Evolutionary conservation across 2,113 vertebrate species (phyloP).

Genomic region (Notothenia coriiceps): DNA sequence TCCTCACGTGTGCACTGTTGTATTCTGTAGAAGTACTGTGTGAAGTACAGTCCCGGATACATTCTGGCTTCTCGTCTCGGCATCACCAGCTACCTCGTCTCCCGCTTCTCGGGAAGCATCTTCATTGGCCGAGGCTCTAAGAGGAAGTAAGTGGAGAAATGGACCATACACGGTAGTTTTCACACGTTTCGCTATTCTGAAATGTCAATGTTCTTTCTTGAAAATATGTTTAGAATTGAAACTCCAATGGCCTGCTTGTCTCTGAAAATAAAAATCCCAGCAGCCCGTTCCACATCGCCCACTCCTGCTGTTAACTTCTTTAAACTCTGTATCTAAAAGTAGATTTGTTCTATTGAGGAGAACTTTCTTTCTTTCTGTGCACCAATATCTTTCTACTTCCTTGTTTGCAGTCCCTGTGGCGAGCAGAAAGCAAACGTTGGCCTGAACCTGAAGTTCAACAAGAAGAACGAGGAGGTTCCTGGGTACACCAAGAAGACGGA

Average conservation of each 20-base stretch:
- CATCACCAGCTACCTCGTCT: slow-evolving; percentile 96
- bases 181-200: background rate
- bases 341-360: background rate
- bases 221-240: background rate
- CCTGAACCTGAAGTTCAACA: slow-evolving; percentile 98
- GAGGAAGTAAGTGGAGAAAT: slow-evolving; percentile 88
- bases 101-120: slow-evolving; percentile 98
- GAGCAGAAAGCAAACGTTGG: slow-evolving; percentile 96
- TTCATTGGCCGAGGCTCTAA: slow-evolving; percentile 97
- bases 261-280: background rate
- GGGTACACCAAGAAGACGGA: slow-evolving; percentile 97
- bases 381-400: background rate
- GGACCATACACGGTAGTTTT: background rate
- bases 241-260: background rate
- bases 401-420: slow-evolving; percentile 89
- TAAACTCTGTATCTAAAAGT: no score
- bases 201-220: background rate
- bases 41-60: slow-evolving; percentile 97
- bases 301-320: no score
- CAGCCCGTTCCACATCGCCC: background rate
- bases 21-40: slow-evolving; percentile 92
- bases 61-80: slow-evolving; percentile 95
- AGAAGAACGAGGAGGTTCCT: slow-evolving; percentile 99
- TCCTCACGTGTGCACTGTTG: background rate
- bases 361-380: background rate